Percentiles rank a stretch among this genome's conserved stretches.
These are phyloP conservation scores for Epistrophe grossulariae DNA, from an alignment of 2,888 invertebrate species.

Conservation along the genomic window DNA sequence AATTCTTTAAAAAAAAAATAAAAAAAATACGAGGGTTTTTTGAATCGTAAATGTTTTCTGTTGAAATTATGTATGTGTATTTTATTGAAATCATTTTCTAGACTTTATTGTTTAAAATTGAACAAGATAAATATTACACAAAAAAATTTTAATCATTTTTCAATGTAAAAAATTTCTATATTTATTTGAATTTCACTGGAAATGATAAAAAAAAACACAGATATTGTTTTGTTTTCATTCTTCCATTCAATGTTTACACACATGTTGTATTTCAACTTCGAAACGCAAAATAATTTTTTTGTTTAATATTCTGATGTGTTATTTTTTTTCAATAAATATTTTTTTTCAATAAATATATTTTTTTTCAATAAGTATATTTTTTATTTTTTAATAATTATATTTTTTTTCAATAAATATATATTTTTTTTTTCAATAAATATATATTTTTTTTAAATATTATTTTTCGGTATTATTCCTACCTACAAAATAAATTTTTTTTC, in stretches of 20 bases:
- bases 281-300: conserved; percentile 13
- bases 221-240: background rate
- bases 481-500: background rate
- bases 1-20: too few relatives aligned
- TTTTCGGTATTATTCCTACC: too few relatives aligned
- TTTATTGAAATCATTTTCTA: too few relatives aligned
- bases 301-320: conserved; percentile 7
- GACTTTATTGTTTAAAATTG: too few relatives aligned
- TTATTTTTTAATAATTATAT: background rate
- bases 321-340: background rate
- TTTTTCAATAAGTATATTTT: too few relatives aligned
- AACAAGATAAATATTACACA: too few relatives aligned
- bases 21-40: too few relatives aligned
- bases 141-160: background rate
- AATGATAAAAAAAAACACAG: background rate
- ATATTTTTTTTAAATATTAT: background rate
- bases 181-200: background rate
- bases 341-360: background rate
- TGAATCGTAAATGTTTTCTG: too few relatives aligned
- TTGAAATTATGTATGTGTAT: too few relatives aligned
- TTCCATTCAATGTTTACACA: conserved; percentile 13
- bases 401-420: background rate
- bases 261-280: background rate
- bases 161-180: background rate
- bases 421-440: background rate